A percentile compares a stretch with the other conserved stretches of the same genome.
Evolutionary conservation across 2,888 invertebrate genomes (phyloP).

Genomic region (Stenotaenia linearis): DNA sequence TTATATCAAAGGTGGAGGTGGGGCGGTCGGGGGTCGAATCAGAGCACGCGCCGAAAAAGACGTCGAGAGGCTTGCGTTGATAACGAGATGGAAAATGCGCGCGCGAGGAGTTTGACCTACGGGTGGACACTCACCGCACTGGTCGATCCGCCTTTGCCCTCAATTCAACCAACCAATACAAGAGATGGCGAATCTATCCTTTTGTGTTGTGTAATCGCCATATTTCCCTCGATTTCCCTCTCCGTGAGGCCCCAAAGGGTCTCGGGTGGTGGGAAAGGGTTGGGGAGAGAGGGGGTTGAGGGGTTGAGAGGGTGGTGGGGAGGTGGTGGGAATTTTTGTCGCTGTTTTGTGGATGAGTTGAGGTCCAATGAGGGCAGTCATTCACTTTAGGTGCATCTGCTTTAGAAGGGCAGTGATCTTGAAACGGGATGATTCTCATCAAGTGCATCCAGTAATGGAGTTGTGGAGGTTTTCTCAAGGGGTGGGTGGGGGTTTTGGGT

Average conservation of each 20-base stretch:
- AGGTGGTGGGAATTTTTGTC: not conserved
- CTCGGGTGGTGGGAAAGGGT: no score
- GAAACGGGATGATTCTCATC: not conserved
- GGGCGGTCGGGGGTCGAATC: constrained; percentile 5
- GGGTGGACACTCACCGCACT: constrained; percentile 2
- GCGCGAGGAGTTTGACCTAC: constrained; percentile 9
- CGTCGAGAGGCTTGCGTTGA: not conserved
- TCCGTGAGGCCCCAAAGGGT: no score
- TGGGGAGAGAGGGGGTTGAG: no score
- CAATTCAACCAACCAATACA: constrained; percentile 9
- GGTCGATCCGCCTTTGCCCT: constrained; percentile 4
- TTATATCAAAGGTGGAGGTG: not conserved
- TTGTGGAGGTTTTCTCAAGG: no score
- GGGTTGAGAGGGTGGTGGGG: no score
- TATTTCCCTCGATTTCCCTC: not conserved
- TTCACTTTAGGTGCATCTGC: constrained; percentile 9
- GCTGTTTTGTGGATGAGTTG: not conserved
- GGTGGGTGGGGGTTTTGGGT: no score
- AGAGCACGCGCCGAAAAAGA: constrained; percentile 9
- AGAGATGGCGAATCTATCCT: not conserved
- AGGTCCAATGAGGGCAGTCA: not conserved
- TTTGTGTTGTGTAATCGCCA: not conserved
- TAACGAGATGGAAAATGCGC: constrained; percentile 9
- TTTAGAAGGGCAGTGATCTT: constrained; percentile 3
- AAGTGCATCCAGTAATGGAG: not conserved